Percentiles rank a stretch among this genome's conserved stretches.
phyloP scores from a whole-genome alignment of 2,797 vertebrate species.

The Corythornis leucogaster region DNA sequence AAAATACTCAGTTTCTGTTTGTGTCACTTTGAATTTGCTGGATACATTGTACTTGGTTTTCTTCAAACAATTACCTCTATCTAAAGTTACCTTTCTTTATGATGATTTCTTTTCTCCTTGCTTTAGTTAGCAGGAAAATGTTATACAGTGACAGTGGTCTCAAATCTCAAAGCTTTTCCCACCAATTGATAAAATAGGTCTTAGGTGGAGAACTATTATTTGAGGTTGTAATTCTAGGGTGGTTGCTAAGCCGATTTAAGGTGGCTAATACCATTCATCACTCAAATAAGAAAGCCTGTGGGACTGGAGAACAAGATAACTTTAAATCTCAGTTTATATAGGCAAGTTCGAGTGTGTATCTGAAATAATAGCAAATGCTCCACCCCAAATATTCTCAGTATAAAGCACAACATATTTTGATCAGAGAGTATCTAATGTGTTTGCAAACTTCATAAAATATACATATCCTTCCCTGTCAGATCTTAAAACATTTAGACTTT shows the following conservation, averaged over 20 bases:
- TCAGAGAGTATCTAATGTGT: slow-evolving; percentile 30
- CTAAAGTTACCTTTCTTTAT: not conserved
- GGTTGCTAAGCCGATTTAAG: not conserved
- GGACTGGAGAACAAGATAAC: not conserved
- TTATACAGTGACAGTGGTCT: not conserved
- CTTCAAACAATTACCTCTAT: not conserved
- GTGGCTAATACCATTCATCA: not conserved
- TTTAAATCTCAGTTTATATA: not conserved
- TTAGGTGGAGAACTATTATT: not conserved
- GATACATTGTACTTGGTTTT: not conserved
- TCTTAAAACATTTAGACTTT: slow-evolving; percentile 18
- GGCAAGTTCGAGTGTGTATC: not conserved
- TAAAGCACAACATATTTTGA: slow-evolving; percentile 35
- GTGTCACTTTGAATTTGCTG: not conserved
- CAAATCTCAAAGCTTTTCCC: not conserved
- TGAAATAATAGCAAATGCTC: not conserved
- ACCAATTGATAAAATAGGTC: not conserved
- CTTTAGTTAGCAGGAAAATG: not conserved
- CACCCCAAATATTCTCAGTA: not conserved
- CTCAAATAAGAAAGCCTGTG: not conserved
- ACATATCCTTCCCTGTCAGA: slow-evolving; percentile 2
- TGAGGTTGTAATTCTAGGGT: not conserved
- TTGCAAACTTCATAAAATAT: slow-evolving; percentile 53
- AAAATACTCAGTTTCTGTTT: not conserved
- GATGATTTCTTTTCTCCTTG: not conserved